phyloP scores from a whole-genome alignment of 2,797 vertebrate genomes.

The Ctenochaetus hawaiiensis region DNA sequence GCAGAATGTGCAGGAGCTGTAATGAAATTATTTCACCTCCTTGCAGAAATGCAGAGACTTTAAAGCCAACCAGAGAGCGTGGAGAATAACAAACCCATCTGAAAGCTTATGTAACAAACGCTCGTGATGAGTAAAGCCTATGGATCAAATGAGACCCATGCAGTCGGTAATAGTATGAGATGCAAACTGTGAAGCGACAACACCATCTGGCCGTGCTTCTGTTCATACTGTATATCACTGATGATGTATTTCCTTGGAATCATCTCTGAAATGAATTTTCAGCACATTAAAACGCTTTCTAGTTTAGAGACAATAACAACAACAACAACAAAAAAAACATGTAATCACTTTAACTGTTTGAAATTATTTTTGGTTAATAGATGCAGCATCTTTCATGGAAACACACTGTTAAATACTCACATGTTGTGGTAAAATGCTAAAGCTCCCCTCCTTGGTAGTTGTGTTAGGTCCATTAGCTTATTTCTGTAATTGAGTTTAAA shows the following conservation, averaged over 20 bases:
- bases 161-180: constrained; percentile 45
- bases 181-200: constrained; percentile 43
- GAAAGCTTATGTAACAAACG: constrained; percentile 38
- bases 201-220: constrained; percentile 57
- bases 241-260: constrained; percentile 21
- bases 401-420: not conserved
- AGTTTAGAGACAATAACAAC: not conserved
- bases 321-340: not conserved
- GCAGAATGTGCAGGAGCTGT: not conserved
- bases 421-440: not conserved
- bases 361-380: not conserved
- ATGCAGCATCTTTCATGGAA: too few species aligned
- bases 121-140: constrained; percentile 35
- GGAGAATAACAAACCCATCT: constrained; percentile 27
- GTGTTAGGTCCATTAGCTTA: not conserved
- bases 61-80: not conserved
- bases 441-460: not conserved
- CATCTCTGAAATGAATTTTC: not conserved
- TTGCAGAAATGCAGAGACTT: constrained; percentile 14
- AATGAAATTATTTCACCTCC: not conserved
- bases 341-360: not conserved
- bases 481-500: constrained; percentile 22
- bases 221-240: constrained; percentile 32
- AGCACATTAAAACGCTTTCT: not conserved
- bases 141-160: constrained; percentile 39